These are phyloP conservation scores for Pantherophis alleghaniensis DNA, from an alignment of 2,797 vertebrate species.

Conservation along the genomic window DNA sequence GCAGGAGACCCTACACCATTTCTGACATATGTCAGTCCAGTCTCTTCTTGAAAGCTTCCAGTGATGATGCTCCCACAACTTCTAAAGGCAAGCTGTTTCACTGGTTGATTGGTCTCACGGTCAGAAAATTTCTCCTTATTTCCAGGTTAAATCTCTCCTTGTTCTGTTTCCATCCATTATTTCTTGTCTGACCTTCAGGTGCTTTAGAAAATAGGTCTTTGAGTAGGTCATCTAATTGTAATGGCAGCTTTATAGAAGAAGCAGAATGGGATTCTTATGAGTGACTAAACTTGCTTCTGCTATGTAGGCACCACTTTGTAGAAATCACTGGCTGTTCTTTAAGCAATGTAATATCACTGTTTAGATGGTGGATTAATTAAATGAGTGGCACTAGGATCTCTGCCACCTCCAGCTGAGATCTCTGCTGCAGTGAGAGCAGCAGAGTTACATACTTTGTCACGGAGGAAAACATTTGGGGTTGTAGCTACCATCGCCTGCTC, in stretches of 20 bases:
- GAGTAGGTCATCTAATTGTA: background rate
- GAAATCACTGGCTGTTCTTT: background rate
- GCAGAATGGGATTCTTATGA: background rate
- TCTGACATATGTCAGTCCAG: no score
- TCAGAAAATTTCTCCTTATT: no score
- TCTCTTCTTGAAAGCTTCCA: no score
- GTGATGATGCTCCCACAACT: no score
- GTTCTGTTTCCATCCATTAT: no score
- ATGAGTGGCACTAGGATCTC: background rate
- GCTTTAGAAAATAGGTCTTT: background rate
- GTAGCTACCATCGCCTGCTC: background rate
- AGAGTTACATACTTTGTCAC: background rate
- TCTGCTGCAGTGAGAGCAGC: background rate
- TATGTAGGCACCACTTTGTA: background rate
- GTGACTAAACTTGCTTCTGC: background rate
- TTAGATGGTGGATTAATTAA: background rate
- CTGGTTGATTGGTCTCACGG: no score
- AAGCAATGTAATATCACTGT: background rate
- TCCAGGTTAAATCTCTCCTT: no score
- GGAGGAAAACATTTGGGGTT: background rate
- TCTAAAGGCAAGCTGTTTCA: no score
- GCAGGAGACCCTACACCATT: no score
- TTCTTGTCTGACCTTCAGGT: no score
- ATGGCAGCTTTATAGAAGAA: background rate
- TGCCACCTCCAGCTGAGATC: background rate